Evolutionary conservation across 2,797 vertebrate genomes (phyloP).

Genomic region (Cephalopachus bancanus): DNA sequence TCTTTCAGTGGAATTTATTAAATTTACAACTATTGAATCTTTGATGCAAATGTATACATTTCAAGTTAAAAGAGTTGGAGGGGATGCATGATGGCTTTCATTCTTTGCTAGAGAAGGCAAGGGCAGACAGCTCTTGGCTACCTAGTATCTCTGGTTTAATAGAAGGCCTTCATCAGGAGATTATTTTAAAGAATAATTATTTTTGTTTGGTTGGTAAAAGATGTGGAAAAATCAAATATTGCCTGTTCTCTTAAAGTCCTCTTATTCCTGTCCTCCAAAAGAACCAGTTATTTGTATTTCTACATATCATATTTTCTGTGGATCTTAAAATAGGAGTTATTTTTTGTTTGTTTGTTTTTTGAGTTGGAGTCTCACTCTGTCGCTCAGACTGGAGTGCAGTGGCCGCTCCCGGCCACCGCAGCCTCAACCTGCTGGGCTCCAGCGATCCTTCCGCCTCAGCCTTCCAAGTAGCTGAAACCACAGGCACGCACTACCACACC

Average conservation of each 20-base stretch:
- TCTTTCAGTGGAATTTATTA: neutral
- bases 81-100: neutral
- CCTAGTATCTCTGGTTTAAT: neutral
- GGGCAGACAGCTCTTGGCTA: neutral
- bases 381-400: too few relatives aligned
- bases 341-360: too few relatives aligned
- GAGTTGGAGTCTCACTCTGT: too few relatives aligned
- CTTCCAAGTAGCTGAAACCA: too few relatives aligned
- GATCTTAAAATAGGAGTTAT: neutral
- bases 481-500: too few relatives aligned
- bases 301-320: neutral
- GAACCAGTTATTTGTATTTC: neutral
- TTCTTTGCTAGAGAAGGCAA: neutral
- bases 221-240: neutral
- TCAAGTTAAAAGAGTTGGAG: neutral
- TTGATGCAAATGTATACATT: neutral
- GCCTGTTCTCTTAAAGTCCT: neutral
- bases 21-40: neutral
- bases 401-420: too few relatives aligned
- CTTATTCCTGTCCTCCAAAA: neutral
- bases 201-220: neutral
- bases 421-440: too few relatives aligned
- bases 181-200: neutral
- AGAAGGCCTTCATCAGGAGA: neutral
- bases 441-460: too few relatives aligned